Percentiles rank a stretch among this genome's conserved stretches.
These are phyloP conservation scores for Australoheros facetus DNA, from an alignment of 2,797 vertebrate species.

Conservation along the genomic window DNA sequence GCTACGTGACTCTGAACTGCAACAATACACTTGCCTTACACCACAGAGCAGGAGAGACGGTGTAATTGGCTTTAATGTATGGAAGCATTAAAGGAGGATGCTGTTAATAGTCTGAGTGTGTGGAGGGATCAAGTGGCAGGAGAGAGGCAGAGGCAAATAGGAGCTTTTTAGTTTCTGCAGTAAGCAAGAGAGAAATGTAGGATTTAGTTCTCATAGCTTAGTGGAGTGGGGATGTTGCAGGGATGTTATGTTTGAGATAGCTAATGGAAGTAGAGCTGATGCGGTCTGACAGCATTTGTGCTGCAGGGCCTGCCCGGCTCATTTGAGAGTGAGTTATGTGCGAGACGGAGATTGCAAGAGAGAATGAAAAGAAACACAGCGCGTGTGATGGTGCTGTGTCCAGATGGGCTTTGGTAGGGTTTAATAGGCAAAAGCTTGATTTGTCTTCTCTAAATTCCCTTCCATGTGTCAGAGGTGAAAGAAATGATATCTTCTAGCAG, in stretches of 20 bases:
- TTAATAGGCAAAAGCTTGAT: constrained; percentile 27
- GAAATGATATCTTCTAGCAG: not conserved
- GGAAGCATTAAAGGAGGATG: constrained; percentile 19
- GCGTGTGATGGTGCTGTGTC: constrained; percentile 20
- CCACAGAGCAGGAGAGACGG: not conserved
- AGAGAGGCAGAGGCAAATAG: constrained; percentile 2
- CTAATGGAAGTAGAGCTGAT: constrained; percentile 46
- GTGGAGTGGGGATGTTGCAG: constrained; percentile 21
- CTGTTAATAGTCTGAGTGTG: constrained; percentile 24
- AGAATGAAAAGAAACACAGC: not conserved
- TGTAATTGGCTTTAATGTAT: constrained; percentile 39
- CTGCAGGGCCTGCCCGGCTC: constrained; percentile 44
- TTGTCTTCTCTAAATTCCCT: constrained; percentile 12
- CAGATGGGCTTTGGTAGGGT: constrained; percentile 40
- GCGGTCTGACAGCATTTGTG: constrained; percentile 55
- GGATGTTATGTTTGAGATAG: constrained; percentile 19
- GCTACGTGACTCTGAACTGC: constrained; percentile 29
- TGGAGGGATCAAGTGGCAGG: not conserved
- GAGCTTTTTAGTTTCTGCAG: constrained; percentile 4
- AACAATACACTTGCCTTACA: constrained; percentile 35
- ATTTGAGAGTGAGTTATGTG: constrained; percentile 34
- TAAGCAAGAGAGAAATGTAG: constrained; percentile 17
- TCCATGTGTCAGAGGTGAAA: constrained; percentile 10
- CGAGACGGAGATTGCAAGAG: constrained; percentile 24
- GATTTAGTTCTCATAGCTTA: constrained; percentile 16